Conservation (phyloP, 2,888 invertebrate species). For the Lutraria lutraria region DNA sequence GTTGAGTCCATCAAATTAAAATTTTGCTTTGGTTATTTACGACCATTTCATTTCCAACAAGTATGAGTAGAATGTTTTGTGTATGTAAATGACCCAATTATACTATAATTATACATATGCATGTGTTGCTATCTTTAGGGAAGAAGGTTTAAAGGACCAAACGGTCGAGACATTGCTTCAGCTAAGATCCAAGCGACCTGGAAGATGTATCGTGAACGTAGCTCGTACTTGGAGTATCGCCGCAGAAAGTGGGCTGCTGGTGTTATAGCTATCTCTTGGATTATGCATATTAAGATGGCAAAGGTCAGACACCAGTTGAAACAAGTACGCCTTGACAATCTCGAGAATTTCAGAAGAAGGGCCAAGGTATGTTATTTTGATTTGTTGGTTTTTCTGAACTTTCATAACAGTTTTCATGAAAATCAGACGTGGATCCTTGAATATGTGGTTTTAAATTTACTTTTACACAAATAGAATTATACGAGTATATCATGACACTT, state of each 20-base stretch:
- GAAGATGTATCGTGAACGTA: conserved; percentile 81
- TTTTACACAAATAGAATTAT: too few species aligned
- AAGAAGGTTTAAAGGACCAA: conserved; percentile 81
- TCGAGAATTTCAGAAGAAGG: conserved; percentile 82
- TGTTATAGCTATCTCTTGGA: conserved; percentile 86
- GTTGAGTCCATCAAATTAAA: too few species aligned
- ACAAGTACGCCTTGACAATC: conserved; percentile 80
- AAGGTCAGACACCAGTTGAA: conserved; percentile 84
- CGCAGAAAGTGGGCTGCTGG: conserved; percentile 86
- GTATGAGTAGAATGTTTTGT: not conserved
- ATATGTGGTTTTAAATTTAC: too few species aligned
- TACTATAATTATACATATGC: too few species aligned
- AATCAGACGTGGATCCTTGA: not conserved
- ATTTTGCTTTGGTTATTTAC: too few species aligned
- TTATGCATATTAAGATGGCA: conserved; percentile 86
- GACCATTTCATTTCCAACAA: too few species aligned
- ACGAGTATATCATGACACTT: not conserved
- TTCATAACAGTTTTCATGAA: not conserved
- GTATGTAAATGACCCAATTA: not conserved
- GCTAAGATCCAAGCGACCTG: conserved; percentile 85
- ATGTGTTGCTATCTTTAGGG: conserved; percentile 76
- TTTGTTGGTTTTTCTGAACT: not conserved
- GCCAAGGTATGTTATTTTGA: conserved; percentile 77
- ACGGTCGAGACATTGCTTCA: conserved; percentile 84
- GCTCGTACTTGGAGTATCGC: conserved; percentile 84